A percentile compares a stretch with the other conserved stretches of the same genome.
Evolutionary conservation across 2,888 invertebrate species (phyloP).

Genomic region (Luperina nickerlii): DNA sequence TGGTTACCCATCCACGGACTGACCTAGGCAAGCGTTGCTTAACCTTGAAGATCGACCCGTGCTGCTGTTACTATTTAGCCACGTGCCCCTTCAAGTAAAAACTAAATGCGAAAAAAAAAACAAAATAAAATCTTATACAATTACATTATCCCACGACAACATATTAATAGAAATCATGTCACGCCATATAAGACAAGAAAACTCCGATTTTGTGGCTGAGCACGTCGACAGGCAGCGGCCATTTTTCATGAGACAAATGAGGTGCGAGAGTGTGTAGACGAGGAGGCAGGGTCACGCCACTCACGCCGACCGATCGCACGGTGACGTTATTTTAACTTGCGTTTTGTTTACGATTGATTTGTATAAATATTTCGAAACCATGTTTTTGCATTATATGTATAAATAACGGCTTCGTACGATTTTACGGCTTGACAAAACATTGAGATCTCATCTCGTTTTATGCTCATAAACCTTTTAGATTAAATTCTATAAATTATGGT

Average conservation of each 20-base stretch:
- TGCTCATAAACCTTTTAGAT: too few species aligned
- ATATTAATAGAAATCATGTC: constrained; percentile 55
- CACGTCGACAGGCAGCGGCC: constrained; percentile 18
- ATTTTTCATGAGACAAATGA: constrained; percentile 63
- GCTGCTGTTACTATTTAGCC: neutral
- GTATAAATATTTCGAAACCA: neutral
- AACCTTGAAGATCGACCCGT: neutral
- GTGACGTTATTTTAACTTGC: neutral
- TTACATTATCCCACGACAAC: constrained; percentile 24
- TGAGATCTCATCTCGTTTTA: too few species aligned
- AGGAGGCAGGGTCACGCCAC: constrained; percentile 13
- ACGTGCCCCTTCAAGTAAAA: neutral
- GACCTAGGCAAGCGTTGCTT: neutral
- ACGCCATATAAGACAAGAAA: constrained; percentile 32
- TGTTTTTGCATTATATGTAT: neutral
- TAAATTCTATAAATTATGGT: neutral
- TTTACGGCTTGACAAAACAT: neutral
- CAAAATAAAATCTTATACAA: neutral
- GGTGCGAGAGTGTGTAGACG: constrained; percentile 46
- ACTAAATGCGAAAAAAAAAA: neutral
- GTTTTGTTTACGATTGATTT: neutral
- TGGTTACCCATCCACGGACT: neutral
- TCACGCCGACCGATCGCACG: constrained; percentile 15
- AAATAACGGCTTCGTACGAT: neutral
- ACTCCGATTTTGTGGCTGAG: constrained; percentile 48